Evolutionary conservation across 1,140 invertebrate genomes (phyloP), one percentile per base, ranked within the genome.

Genomic region (Megalonaias nervosa): DNA sequence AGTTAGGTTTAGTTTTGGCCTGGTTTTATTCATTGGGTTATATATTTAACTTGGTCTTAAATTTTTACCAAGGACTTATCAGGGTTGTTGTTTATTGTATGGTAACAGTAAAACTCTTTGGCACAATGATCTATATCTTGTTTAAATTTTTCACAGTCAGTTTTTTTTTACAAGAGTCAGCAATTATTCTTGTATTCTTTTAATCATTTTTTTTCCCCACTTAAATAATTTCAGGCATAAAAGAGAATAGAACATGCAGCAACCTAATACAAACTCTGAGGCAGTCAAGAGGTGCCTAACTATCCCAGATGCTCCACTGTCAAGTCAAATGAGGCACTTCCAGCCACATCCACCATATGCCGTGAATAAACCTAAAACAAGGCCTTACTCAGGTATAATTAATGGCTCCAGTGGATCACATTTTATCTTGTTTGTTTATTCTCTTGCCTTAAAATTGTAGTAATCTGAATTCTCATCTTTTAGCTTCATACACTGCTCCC

Each of bases 261-360:
- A 85, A 58, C 86, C 87, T 14, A 77, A 75, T 71, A 86, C 84
- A 13, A 88, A 85, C 68, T 87, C 85, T 26, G 86, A 89, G 62
- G 87, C 82, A 15, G 85, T 89, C 3, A 83, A 79, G 61, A 56
- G 85, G 74, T 88, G 85, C 61, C 73, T 89, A 67, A 77, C 66
- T 0, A 79, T 84, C 31, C 83, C 86, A 17, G 75, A 82, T 75
- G 74, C 62, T 2, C 86, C 84, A 58, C 77, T 85, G 11, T 86
- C 85, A n/a, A 84, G 84, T 71, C 84, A 86, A 56, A 57, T 84
- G 6, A 83, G 65, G 72, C 79, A 78, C 67, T 76, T 81, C 59
- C 75, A 81, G 26, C 86, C 86, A 57, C 83, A 81, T 31, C 86
- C 86, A 68, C 87, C 87, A 15, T 88, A 83, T 78, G 83, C 83